Base-by-base conservation (phyloP, 2,797 vertebrate genomes). In the Trachops cirrhosus region DNA sequence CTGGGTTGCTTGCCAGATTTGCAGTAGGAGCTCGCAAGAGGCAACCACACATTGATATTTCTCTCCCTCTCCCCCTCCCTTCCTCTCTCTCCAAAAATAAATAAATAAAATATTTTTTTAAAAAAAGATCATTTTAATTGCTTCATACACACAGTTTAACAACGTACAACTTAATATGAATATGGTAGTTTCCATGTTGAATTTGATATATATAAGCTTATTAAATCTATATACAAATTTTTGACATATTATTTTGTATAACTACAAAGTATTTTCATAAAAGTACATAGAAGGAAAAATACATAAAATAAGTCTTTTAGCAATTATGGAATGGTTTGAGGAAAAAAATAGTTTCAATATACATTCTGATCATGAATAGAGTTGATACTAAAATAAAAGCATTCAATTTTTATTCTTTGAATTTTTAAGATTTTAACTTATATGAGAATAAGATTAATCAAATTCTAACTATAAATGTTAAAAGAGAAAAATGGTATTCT, bases 181-280 rank as follows among this genome's bases (percentile, higher is more conserved):
- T 44, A 4, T 64, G 67, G 37, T 41, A 78, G 4, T 10, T 78
- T 67, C 48, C 29, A 32, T 48, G n/a, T 24, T 77, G 5, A 64
- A 71, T 77, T 71, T 91, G 11, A 75, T 82, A 88, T 9, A 91
- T 32, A 86, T 74, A n/a, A 87, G 21, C 83, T 70, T 41, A 91
- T 39, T 4, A 93, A 83, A 50, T 41, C 57, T 70, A 89, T 24
- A 68, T 12, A 57, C 74, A 2, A 18, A 48, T 22, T 89, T 64
- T 96, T 96, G 6, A 62, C 57, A 18, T 70, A 50, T 87, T 86
- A 1, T 34, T 97, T 91, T 93, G 3, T 96, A 87, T 71, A 95
- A 95, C 70, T 14, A 77, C 7, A 90, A 93, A 59, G 71, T 11
- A 54, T 75, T 86, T 37, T 64, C 39, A 67, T 26, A 90, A 83